Conservation (phyloP, 2,113 vertebrate species). For the Eulemur macaco region DNA sequence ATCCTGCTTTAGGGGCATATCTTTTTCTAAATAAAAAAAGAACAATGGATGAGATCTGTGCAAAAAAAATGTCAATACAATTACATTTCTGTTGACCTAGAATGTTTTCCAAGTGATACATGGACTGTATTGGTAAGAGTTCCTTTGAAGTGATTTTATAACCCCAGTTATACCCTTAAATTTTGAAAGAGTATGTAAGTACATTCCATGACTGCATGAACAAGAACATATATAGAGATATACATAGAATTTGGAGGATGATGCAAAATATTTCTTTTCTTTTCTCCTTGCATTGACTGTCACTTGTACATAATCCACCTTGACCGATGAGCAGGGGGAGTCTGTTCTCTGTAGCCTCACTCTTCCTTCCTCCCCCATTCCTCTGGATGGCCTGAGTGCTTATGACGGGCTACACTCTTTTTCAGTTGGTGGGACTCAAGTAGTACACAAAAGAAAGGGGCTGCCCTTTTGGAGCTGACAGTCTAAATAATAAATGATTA, state of each 20-base stretch:
- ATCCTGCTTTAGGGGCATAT: neutral
- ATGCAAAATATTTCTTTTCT: neutral
- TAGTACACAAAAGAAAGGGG: neutral
- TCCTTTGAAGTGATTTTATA: neutral
- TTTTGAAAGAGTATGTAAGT: neutral
- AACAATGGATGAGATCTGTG: neutral
- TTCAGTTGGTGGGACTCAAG: neutral
- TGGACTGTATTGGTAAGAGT: neutral
- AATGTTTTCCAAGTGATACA: neutral
- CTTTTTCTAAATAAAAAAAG: neutral
- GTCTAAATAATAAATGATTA: neutral
- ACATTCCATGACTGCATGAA: neutral
- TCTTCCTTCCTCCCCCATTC: neutral
- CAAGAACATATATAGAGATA: neutral
- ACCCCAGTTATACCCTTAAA: neutral
- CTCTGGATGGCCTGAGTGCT: neutral
- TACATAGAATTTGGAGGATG: neutral
- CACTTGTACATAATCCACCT: neutral
- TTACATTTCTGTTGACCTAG: neutral
- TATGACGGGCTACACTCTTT: neutral
- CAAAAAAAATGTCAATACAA: slow-evolving; percentile 8
- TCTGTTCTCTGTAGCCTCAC: neutral
- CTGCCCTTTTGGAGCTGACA: neutral
- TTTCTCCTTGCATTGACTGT: neutral
- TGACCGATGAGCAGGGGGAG: neutral